phyloP scores from a whole-genome alignment of 2,113 vertebrate genomes.

The Tragelaphus strepsiceros region DNA sequence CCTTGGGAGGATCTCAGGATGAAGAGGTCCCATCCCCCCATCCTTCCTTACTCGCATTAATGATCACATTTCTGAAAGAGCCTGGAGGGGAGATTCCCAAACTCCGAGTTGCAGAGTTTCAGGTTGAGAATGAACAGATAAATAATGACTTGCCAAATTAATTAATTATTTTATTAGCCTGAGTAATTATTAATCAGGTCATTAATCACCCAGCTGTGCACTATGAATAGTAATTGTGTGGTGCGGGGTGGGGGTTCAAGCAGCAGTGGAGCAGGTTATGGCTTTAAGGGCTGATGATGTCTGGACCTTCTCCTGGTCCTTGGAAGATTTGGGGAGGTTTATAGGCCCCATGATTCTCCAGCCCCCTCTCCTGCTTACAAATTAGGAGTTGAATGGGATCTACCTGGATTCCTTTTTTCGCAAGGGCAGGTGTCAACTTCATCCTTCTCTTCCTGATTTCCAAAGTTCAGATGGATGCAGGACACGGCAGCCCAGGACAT shows the following conservation, averaged over 20 bases:
- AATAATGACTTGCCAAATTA: slow-evolving; percentile 74
- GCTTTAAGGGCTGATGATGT: neutral
- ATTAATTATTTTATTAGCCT: slow-evolving; percentile 79
- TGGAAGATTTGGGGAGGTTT: neutral
- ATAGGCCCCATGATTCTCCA: neutral
- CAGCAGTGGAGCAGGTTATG: neutral
- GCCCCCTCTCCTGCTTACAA: neutral
- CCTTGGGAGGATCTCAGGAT: neutral
- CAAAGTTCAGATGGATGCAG: neutral
- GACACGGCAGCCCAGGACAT: accelerated
- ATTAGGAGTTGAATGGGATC: neutral
- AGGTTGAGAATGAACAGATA: slow-evolving; percentile 63
- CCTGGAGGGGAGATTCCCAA: slow-evolving; percentile 63
- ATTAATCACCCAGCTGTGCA: slow-evolving; percentile 71
- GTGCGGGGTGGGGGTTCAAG: neutral
- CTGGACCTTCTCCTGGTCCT: neutral
- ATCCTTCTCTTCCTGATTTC: neutral
- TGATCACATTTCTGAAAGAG: slow-evolving; percentile 55
- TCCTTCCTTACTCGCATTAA: neutral
- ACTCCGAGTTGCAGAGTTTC: slow-evolving; percentile 53
- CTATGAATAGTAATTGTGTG: slow-evolving; percentile 64
- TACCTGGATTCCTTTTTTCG: neutral
- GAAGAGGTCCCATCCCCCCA: neutral
- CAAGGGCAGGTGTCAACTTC: neutral
- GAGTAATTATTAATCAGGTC: slow-evolving; percentile 77